Percentiles rank a stretch among this genome's conserved stretches.
Evolutionary conservation across 2,113 vertebrate genomes (phyloP).

Genomic region (Dipodomys spectabilis): DNA sequence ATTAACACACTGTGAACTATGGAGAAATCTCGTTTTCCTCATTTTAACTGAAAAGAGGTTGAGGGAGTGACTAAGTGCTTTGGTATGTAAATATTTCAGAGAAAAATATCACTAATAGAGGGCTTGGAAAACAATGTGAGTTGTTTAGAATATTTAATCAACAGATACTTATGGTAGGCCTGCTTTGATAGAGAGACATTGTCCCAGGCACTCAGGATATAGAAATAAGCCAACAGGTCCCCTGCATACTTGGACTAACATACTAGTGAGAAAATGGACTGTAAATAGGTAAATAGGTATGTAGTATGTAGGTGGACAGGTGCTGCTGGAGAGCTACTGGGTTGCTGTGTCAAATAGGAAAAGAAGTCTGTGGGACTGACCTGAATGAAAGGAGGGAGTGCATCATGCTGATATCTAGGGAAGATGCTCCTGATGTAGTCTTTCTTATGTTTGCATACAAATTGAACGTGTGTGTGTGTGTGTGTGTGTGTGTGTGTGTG

Average conservation of each 20-base stretch:
- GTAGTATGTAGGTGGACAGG: background rate
- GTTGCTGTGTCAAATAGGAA: background rate
- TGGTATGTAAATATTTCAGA: background rate
- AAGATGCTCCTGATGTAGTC: too few relatives aligned
- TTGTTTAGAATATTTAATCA: background rate
- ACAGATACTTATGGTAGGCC: background rate
- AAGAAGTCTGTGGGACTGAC: background rate
- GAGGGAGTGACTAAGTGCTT: slow-evolving; percentile 4
- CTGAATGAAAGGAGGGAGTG: background rate
- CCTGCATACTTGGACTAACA: background rate
- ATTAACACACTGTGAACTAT: background rate
- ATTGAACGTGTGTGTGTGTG: too few relatives aligned
- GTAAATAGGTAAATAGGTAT: background rate
- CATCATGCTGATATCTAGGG: background rate
- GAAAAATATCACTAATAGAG: background rate
- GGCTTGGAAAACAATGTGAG: background rate
- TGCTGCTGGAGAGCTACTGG: background rate
- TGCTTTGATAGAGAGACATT: background rate
- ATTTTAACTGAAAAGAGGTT: background rate
- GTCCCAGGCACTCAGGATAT: background rate
- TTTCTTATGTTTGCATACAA: too few relatives aligned
- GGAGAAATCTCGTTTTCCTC: background rate
- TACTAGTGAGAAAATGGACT: background rate
- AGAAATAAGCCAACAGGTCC: background rate
- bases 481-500: too few relatives aligned